Conservation (phyloP, 2,113 vertebrate species). For the Plestiodon gilberti region DNA sequence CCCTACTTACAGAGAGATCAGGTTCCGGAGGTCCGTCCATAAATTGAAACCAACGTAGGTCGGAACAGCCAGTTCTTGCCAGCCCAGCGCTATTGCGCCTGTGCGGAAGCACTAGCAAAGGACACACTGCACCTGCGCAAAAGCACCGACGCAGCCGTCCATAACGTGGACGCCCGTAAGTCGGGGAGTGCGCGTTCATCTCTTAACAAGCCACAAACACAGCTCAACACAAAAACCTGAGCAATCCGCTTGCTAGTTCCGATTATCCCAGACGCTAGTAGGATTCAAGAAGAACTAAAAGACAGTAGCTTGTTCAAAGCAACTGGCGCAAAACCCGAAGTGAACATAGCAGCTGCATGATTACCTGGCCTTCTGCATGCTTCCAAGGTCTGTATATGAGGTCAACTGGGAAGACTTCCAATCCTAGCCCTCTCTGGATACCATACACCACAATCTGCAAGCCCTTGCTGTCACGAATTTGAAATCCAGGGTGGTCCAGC, state of each 20-base stretch:
- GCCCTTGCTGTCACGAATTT: slow-evolving; percentile 96
- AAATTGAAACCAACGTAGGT: too few relatives aligned
- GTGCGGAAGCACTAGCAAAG: too few relatives aligned
- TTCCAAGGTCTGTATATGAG: slow-evolving; percentile 98
- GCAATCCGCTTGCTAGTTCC: background rate
- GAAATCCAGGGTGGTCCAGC: slow-evolving; percentile 94
- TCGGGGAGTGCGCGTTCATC: too few relatives aligned
- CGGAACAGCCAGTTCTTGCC: too few relatives aligned
- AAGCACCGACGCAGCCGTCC: too few relatives aligned
- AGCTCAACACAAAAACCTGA: background rate
- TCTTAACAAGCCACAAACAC: background rate
- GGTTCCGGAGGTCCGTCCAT: too few relatives aligned
- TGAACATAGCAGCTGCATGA: background rate
- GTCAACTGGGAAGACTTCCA: slow-evolving; percentile 97
- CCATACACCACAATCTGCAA: slow-evolving; percentile 97
- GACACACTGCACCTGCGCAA: too few relatives aligned
- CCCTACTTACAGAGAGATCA: background rate
- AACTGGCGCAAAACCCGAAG: background rate
- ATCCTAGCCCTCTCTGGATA: slow-evolving; percentile 93
- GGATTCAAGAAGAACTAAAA: background rate
- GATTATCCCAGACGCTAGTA: background rate
- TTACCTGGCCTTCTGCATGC: slow-evolving; percentile 96
- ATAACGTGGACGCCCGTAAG: too few relatives aligned
- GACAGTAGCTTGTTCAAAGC: background rate
- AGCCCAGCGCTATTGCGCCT: too few relatives aligned